Evolutionary conservation across 2,888 invertebrate genomes (phyloP), one percentile per base, ranked within the genome.

Genomic region (Dorcus hopei): DNA sequence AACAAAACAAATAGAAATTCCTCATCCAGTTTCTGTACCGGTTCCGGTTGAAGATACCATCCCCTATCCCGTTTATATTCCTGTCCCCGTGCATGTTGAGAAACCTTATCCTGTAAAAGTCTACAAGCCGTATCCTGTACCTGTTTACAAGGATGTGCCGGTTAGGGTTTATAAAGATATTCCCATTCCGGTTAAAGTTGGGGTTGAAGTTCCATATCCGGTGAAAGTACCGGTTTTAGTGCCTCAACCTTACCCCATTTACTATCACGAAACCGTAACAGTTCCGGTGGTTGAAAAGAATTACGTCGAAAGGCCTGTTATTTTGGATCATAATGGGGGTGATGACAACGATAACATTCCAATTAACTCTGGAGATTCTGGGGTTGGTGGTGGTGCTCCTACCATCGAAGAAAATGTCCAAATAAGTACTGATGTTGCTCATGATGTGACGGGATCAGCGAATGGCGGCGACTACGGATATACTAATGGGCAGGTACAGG

Each of bases 61-160:
- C 52, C 63, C 77, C 8, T 79, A 81, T 41, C 81, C 82, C 54
- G 81, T 83, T 40, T 80, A 81, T 64, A 79, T 79, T 62, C 80
- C 80, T 8, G 77, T 77, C 63, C 76, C 80, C 45, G 76, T 77
- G 19, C 72, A 71, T 60, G 75, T 85, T 1, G 81, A 81, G 1
- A 80, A 80, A 26, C 83, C 84, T 1, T 73, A 75, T 59, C 75
- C 76, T 60, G 81, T 84, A 0, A 74, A 80, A 1, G 81, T 84
- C 0, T 82, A 82, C 57, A 78, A 81, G 54, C 82, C 81, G 2
- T 80, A 83, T 45, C 80, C 83, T 3, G 80, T 80, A 40, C 82
- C 80, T 2, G 83, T 84, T 2, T 79, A 83, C 2, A 83, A 82
- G 61, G 82, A 81, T 0, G 82, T 84, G 1, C 83, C 76, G 38